phyloP scores from a whole-genome alignment of 2,888 invertebrate species.

The Sinhomidia bicolor region DNA sequence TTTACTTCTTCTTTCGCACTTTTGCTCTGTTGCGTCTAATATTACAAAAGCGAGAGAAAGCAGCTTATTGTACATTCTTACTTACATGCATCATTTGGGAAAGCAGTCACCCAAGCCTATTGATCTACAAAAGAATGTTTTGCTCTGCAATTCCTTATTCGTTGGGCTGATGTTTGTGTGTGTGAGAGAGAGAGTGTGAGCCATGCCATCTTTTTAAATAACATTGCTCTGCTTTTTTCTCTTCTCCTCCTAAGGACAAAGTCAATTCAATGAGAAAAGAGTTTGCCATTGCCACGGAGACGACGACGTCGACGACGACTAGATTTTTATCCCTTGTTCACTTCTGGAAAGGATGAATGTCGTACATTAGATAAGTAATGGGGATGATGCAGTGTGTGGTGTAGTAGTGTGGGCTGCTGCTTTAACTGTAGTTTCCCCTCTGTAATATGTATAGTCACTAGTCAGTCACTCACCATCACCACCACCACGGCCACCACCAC shows the following conservation, averaged over 20 bases:
- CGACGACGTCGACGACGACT: too few relatives aligned
- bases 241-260: neutral
- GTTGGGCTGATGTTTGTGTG: too few relatives aligned
- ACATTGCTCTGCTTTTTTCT: neutral
- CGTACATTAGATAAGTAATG: conserved; percentile 37
- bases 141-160: neutral
- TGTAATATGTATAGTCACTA: neutral
- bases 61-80: conserved; percentile 30
- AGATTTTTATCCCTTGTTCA: conserved; percentile 25
- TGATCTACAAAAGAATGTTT: neutral
- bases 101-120: too few relatives aligned
- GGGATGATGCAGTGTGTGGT: conserved; percentile 14
- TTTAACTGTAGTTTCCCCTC: neutral
- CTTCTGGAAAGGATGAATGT: conserved; percentile 29
- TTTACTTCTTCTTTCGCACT: neutral
- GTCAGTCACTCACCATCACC: neutral
- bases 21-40: neutral
- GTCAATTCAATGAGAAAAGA: neutral
- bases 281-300: too few relatives aligned
- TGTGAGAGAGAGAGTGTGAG: too few relatives aligned
- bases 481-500: too few relatives aligned
- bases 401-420: neutral
- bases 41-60: neutral
- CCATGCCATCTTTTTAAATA: neutral
- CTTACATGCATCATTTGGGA: neutral